Evolutionary conservation across 2,113 vertebrate genomes (phyloP), one percentile per base, ranked within the genome.

Genomic region (Eidolon helvum): DNA sequence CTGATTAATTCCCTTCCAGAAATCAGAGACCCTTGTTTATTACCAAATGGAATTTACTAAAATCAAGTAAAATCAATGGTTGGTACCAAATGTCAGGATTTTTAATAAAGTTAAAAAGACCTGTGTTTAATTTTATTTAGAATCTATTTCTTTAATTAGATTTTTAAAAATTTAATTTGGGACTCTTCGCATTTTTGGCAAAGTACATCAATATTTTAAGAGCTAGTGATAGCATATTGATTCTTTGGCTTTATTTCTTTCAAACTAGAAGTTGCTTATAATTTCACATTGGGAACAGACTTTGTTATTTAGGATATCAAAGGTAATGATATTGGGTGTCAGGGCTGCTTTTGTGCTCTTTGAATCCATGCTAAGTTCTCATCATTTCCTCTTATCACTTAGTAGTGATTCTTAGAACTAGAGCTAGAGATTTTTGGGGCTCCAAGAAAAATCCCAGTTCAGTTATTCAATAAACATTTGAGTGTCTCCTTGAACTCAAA

Each of bases 381-480:
- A 18, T n/a, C 2, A 38, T 57, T 94, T 79, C 43, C 16, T 85
- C 30, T 55, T 78, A 7, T 38, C 53, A 74, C 15, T n/a, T 92
- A 78, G 19, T 61, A 87, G 38, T 5, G n/a, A 50, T 68, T 86
- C 57, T 83, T n/a, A 94, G 22, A 80, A 59, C 19, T 66, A 10
- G 82, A 89, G 21, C 43, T 79, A 59, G 66, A 94, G 30, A 59
- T 33, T 50, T 22, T 68, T 69, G 82, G 59, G n/a, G 6, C 43
- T 74, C 33, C 9, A 75, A 15, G 21, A 40, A 85, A 55, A 71
- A 10, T 95, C 90, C 82, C 28, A 87, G 0, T 80, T 83, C 33
- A 95, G 10, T 74, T 93, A 85, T 86, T 84, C 59, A 89, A 18
- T 95, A 94, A 96, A 83, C 80, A 94, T 61, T 94, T 92, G 48